Base-by-base conservation (phyloP, 1,140 invertebrate species). In the Physella acuta region DNA sequence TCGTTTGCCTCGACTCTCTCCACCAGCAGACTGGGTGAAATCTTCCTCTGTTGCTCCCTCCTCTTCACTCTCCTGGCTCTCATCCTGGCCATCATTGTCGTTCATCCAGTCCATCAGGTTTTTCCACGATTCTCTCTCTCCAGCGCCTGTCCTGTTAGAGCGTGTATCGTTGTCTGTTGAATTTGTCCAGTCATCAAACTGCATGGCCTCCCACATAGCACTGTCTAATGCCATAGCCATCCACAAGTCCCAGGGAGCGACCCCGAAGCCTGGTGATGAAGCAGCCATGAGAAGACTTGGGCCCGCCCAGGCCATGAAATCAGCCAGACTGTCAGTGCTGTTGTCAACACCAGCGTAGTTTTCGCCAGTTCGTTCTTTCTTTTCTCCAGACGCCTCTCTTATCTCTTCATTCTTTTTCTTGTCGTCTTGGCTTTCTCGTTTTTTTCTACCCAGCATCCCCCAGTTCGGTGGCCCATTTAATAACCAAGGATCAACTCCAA, bases 401-500 rank as follows among this genome's bases (percentile, higher is more conserved):
- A 30, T 31, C 2, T 53, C 49, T 20, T 17, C 28, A 30, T 28
- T n/a, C 3, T 14, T 16, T 3, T 8, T 49, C 16, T 37, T 28
- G 24, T 28, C 11, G 3, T n/a, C 2, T 49, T 30, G 8, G 14
- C 33, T 44, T 30, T 65, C 62, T 11, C 60, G 26, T 17, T 62
- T 65, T 49, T 53, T 65, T 24, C 62, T 51, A 11, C 26, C 39
- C 31, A 65, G 20, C 49, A 65, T 17, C 24, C 49, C 49, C 62
- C 62, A 65, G 28, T 33, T 44, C 17, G 62, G 62, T 28, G 26
- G 20, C 16, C 44, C 62, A 16, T 49, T 49, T 24, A 65, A 34
- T 28, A 53, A 17, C 62, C 62, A 65, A 24, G 62, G 62, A 34
- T 65, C 62, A 53, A 65, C 16, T 1, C 62, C 62, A 28, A 65